phyloP scores from a whole-genome alignment of 2,113 vertebrate genomes.

The Meles meles region DNA sequence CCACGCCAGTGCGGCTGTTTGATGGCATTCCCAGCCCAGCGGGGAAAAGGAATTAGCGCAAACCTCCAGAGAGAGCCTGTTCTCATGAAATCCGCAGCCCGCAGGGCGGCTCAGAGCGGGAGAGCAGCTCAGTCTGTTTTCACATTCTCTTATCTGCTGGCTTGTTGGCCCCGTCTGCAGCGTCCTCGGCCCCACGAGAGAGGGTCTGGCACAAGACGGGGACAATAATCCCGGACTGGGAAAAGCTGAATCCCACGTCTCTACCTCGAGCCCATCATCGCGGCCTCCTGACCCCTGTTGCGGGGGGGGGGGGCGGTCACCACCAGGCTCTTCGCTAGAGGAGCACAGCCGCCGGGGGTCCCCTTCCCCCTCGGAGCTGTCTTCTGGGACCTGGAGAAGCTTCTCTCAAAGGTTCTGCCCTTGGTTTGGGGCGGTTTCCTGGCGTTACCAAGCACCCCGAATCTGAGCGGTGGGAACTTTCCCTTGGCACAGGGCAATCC shows the following conservation, averaged over 20 bases:
- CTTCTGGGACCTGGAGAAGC: background rate
- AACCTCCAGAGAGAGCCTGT: constrained; percentile 28
- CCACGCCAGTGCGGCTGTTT: background rate
- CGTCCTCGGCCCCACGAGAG: background rate
- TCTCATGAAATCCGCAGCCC: constrained; percentile 30
- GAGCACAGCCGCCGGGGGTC: fast-evolving
- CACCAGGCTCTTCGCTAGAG: background rate
- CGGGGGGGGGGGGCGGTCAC: background rate
- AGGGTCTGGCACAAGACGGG: background rate
- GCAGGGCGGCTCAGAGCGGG: background rate
- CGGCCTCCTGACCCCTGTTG: no score
- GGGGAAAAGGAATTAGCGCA: background rate
- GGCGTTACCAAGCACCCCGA: background rate
- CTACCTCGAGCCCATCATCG: background rate
- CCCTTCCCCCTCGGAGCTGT: fast-evolving
- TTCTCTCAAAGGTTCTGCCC: background rate
- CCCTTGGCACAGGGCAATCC: fast-evolving
- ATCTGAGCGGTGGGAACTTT: background rate
- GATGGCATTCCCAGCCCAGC: background rate
- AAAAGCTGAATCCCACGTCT: background rate
- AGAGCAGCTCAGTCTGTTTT: background rate
- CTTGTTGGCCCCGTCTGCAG: background rate
- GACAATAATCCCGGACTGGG: fast-evolving
- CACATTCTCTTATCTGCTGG: background rate
- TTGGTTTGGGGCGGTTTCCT: background rate